Base-by-base conservation (phyloP, 2,113 vertebrate species). In the Orcinus orca region DNA sequence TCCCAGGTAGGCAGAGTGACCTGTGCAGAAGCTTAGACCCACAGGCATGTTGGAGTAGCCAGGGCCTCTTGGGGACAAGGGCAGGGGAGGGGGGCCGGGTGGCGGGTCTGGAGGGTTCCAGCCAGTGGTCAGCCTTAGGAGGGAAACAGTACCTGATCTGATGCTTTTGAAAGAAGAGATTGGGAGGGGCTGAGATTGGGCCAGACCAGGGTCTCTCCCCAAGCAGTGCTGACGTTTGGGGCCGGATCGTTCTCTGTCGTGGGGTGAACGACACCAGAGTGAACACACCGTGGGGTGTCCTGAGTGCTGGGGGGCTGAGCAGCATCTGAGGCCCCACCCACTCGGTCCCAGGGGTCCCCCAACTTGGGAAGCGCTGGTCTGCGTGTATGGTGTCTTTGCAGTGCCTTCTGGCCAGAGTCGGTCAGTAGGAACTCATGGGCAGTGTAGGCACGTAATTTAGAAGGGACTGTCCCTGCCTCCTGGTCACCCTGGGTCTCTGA, bases 181-280 rank as follows among this genome's bases (percentile, higher is more conserved):
- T 15, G 53, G n/a, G 79, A n/a, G 15, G 4, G 53, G 36, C n/a
- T 3, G 26, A 67, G 70, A 17, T 29, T 4, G 50, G 15, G 25
- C 68, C 5, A 2, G 79, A 6, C 3, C 15, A 26, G 33, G 12
- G 21, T 36, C 41, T 70, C 5, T 3, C 20, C 12, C 23, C 1
- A 1, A 8, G 23, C n/a, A 8, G 3, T 50, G 65, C 12, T 15
- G 55, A 26, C 8, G 0, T 17, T 25, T 47, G n/a, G 84, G 77
- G 15, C 41, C 6, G 4, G 41, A 29, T 62, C 0, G 0, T 29
- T 67, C 36, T 92, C 20, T 60, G 17, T 81, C 2, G 1, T 38
- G 2, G 4, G 15, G 53, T 53, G 53, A 53, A 18, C 5, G 53
- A 53, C 53, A 53, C 53, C 53, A 17, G 53, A 53, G 15, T 18